A percentile compares a stretch with the other conserved stretches of the same genome.
These are phyloP conservation scores for Drepanosiphum platanoidis DNA, from an alignment of 2,888 invertebrate genomes.

Conservation along the genomic window DNA sequence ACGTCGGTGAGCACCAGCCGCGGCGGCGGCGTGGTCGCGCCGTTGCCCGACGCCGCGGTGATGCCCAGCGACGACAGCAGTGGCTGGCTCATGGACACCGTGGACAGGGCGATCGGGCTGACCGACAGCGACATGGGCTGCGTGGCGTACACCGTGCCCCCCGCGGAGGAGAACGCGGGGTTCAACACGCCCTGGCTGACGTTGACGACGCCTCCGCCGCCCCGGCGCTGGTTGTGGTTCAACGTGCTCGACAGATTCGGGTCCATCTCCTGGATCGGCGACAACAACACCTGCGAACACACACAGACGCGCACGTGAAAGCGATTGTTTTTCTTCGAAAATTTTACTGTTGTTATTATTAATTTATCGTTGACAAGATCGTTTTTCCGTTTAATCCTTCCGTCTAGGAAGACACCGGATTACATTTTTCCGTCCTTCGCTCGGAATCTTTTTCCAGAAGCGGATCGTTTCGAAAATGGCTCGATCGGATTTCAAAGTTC, in stretches of 20 bases:
- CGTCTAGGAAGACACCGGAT: too few relatives aligned
- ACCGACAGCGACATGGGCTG: conserved; percentile 69
- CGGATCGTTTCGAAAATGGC: too few relatives aligned
- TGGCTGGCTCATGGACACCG: conserved; percentile 67
- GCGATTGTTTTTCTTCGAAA: not conserved
- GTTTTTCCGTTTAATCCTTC: too few relatives aligned
- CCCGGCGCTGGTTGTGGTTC: conserved; percentile 47
- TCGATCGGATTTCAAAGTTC: too few relatives aligned
- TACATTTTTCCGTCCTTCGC: too few relatives aligned
- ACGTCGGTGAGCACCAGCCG: conserved; percentile 64
- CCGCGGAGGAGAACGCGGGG: conserved; percentile 18
- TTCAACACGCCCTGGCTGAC: conserved; percentile 72
- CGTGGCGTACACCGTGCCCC: conserved; percentile 55
- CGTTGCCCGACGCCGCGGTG: conserved; percentile 65
- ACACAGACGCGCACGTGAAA: not conserved
- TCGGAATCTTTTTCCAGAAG: too few relatives aligned
- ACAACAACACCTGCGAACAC: conserved; percentile 75
- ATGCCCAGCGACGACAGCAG: conserved; percentile 71
- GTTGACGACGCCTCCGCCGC: conserved; percentile 82
- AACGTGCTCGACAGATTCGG: conserved; percentile 68
- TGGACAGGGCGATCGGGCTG: conserved; percentile 69
- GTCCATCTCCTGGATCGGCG: conserved; percentile 86
- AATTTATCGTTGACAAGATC: too few relatives aligned
- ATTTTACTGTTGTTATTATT: not conserved
- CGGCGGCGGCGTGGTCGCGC: conserved; percentile 66